Conservation (phyloP, 2,888 invertebrate species). For the Drosophila ustulata region DNA sequence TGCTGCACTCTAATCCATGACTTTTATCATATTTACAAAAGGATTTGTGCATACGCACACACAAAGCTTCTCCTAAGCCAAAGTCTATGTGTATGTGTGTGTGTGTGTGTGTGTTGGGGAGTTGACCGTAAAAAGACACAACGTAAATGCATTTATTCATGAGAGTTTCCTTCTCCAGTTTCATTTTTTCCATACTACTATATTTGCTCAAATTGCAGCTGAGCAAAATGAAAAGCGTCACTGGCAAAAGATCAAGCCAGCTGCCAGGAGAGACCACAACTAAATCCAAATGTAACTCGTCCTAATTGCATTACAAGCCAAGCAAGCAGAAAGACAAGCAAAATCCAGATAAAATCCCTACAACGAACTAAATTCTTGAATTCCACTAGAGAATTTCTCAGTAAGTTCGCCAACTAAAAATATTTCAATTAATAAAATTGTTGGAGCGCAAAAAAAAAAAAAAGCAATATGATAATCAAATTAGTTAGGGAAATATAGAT, state of each 20-base stretch:
- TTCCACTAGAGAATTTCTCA: not conserved
- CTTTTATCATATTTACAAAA: constrained; percentile 56
- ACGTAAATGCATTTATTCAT: constrained; percentile 69
- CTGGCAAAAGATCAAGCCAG: constrained; percentile 27
- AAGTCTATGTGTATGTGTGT: constrained; percentile 5
- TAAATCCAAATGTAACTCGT: constrained; percentile 29
- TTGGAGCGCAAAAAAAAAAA: not conserved
- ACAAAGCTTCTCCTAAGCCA: constrained; percentile 13
- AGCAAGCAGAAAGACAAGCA: constrained; percentile 28
- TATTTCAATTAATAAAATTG: not conserved
- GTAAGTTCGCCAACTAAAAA: not conserved
- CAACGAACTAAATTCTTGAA: constrained; percentile 11
- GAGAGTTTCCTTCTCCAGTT: constrained; percentile 22
- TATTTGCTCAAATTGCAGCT: constrained; percentile 39
- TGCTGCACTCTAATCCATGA: constrained; percentile 48
- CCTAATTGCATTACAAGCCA: constrained; percentile 46
- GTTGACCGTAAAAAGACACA: constrained; percentile 49
- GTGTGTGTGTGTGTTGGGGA: constrained; percentile 23
- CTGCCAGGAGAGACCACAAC: constrained; percentile 21
- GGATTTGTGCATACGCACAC: constrained; percentile 41
- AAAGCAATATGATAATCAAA: not conserved
- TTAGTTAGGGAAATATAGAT: not conserved
- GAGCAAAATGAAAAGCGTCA: constrained; percentile 28
- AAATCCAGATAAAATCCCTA: constrained; percentile 9
- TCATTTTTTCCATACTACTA: not conserved